Evolutionary conservation across 1,140 invertebrate genomes (phyloP), one percentile per base, ranked within the genome.

Genomic region (Brachionus manjavacas): DNA sequence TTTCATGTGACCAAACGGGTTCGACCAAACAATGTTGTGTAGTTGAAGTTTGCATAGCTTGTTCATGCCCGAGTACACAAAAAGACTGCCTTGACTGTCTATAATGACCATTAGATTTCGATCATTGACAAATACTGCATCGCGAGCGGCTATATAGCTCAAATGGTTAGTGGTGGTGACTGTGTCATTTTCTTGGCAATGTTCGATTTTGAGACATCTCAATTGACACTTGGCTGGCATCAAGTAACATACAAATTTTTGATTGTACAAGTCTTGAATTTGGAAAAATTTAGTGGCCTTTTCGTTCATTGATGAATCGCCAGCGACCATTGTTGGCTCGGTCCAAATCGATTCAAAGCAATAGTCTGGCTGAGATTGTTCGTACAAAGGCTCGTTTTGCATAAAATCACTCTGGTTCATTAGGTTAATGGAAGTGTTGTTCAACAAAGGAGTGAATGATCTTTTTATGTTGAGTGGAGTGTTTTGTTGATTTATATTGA

Each of bases 21-120:
- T 76, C 11, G 79, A 60, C 79, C 79, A 81, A 4, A 41, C 0
- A n/a, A 81, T 81, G 23, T 81, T 81, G 39, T 81, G 79, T 14
- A 81, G 4, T 46, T 81, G 79, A 14, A 81, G 52, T n/a, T 81
- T 81, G 52, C 79, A 81, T 28, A 81, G 20, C 25, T 81, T 81
- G 20, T 35, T 81, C 11, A 81, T 14, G 12, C 79, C 79, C 23
- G 79, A 81, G 12, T 81, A 81, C 3, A 81, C 79, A 81, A 64
- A 81, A 3, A 81, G 23, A 11, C 52, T 43, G 9, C 25, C 20
- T 60, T 64, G 52, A 2, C 28, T 41, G 31, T 81, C 79, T 23
- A 81, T 60, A 14, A 68, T 64, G 28, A 81, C 52, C 79, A 81
- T 81, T 46, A 81, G 20, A 81, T 64, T 81, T 39, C 79, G 20